Conservation (phyloP, 1,140 invertebrate genomes). For the Aphelenchoides besseyi region DNA sequence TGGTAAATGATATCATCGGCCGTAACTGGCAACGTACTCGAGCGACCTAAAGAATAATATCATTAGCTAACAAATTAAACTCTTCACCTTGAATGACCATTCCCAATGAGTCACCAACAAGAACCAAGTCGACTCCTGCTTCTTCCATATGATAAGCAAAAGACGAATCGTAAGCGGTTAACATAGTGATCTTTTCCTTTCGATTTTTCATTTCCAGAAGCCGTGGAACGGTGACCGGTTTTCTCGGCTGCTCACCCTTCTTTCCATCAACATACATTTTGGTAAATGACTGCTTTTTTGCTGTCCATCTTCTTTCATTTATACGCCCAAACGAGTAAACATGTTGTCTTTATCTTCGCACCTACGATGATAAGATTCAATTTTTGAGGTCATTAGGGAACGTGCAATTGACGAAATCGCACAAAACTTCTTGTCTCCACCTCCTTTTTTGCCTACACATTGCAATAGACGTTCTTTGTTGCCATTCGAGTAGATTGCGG, state of each 20-base stretch:
- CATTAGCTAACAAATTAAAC: neutral
- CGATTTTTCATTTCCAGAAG: conserved; percentile 63
- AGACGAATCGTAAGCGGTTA: conserved; percentile 37
- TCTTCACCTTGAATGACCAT: conserved; percentile 28
- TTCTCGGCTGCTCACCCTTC: neutral
- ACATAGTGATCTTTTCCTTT: conserved; percentile 34
- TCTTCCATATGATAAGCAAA: conserved; percentile 35
- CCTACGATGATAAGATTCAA: no score
- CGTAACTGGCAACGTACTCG: conserved; percentile 42
- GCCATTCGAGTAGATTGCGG: no score
- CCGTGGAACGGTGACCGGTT: conserved; percentile 25
- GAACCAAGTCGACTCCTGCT: conserved; percentile 38
- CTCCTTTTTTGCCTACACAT: no score
- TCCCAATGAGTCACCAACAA: conserved; percentile 47
- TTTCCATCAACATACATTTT: conserved; percentile 5
- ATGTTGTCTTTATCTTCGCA: no score
- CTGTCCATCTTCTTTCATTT: no score
- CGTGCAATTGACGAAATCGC: no score
- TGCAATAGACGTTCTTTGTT: no score
- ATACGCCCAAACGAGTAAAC: no score
- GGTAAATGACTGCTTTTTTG: no score
- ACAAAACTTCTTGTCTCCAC: no score
- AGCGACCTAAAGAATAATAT: conserved; percentile 3
- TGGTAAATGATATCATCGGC: conserved; percentile 49
- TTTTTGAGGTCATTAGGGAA: no score